Base-by-base conservation (phyloP, 2,888 invertebrate species). In the Hanleya hanleyi region DNA sequence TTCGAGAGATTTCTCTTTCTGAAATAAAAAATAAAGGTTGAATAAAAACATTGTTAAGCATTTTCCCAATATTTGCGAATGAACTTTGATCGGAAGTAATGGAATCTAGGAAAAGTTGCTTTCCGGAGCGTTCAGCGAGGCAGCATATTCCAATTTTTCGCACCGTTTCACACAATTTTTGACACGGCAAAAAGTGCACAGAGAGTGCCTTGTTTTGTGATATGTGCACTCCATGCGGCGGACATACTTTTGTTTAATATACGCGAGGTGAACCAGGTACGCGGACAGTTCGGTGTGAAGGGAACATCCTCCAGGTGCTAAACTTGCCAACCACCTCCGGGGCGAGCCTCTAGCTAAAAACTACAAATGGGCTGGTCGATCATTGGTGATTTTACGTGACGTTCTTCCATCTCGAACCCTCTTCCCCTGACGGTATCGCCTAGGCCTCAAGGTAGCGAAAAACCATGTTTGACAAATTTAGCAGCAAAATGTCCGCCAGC, bases 401-500 rank as follows among this genome's bases (percentile, higher is more conserved):
- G 47, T 47, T 47, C n/a, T 47, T 22, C 47, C 47, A 47, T 22
- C 47, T 47, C 47, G 47, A 2, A 47, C 18, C 18, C n/a, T 47
- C 7, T 18, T n/a, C n/a, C 7, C 3, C n/a, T 22, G 4, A 22
- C 47, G n/a, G 22, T 22, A n/a, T 22, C n/a, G 47, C 47, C 47
- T 22, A 18, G 18, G 47, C 7, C 47, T n/a, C 47, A 22, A n/a
- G 57, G 57, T 32, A 29, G 12, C 29, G 26, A 26, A 57, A 2
- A 22, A 57, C 57, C 22, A 29, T 57, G 57, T 57, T 57, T 29
- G 32, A 57, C 22, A 29, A 57, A 57, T 57, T 29, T 57, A 26
- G 57, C 32, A 22, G 26, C 57, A 57, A 57, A 22, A 57, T 57
- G 57, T 57, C 57, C 57, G 57, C 57, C 57, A 29, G 57, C 57